Conservation (phyloP, 1,140 invertebrate genomes). For the Ectropis grisescens region DNA sequence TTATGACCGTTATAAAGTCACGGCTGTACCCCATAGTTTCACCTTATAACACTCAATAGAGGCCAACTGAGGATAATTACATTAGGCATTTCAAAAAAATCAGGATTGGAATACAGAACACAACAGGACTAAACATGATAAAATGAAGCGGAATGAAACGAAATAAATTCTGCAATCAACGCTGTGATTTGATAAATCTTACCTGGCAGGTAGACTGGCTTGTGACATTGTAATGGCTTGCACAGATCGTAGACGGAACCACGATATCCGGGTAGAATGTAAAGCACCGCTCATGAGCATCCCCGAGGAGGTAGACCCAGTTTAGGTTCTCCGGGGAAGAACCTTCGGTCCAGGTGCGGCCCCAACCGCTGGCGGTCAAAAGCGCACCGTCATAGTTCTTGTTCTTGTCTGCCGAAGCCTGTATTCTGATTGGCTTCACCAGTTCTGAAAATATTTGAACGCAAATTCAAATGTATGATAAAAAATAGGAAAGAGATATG, state of each 20-base stretch:
- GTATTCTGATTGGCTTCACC: conserved; percentile 37
- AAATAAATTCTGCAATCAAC: too few relatives aligned
- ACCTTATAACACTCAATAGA: too few relatives aligned
- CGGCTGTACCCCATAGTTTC: too few relatives aligned
- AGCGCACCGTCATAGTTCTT: conserved; percentile 21
- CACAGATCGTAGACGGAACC: conserved; percentile 42
- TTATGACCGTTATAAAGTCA: too few relatives aligned
- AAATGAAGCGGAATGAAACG: too few relatives aligned
- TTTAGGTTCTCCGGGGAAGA: conserved; percentile 37
- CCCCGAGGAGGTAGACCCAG: conserved; percentile 43
- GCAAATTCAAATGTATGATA: too few relatives aligned
- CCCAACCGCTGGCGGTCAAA: conserved; percentile 40
- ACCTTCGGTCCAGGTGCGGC: conserved; percentile 27
- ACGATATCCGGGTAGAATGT: conserved; percentile 23
- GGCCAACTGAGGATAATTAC: too few relatives aligned
- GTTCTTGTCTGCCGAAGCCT: conserved; percentile 23
- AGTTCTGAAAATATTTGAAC: conserved; percentile 27
- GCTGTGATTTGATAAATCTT: too few relatives aligned
- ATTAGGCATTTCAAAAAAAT: too few relatives aligned
- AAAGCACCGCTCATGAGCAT: conserved; percentile 22
- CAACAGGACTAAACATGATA: too few relatives aligned
- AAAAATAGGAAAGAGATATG: too few relatives aligned
- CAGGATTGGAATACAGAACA: too few relatives aligned
- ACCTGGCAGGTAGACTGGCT: conserved; percentile 56
- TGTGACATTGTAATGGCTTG: conserved; percentile 37